Evolutionary conservation across 1,140 invertebrate species (phyloP), one percentile per base, ranked within the genome.

Genomic region (Aphelenchoides fujianensis): DNA sequence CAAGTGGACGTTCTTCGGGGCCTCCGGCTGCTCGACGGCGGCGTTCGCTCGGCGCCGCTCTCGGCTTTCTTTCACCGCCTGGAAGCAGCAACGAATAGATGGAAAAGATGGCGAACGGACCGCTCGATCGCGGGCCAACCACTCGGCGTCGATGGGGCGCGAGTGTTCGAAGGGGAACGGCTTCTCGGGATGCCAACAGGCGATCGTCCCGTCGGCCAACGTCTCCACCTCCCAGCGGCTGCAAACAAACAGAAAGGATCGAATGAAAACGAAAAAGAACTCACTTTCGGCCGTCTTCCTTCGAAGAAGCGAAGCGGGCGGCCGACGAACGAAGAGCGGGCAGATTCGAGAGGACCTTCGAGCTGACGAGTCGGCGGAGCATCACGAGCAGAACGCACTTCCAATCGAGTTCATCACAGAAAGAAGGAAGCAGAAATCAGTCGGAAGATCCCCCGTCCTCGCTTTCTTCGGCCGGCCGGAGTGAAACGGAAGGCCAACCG

Each of bases 171-270:
- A 96, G 0, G 93, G 92, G 86, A 92, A 91, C 52, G 88, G 84
- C 81, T 87, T 82, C 76, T 92, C 89, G 37, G 91, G 91, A 86
- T 96, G 93, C 90, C 92, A 92, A 73, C 91, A 92, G 48, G 93
- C 89, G 71, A 92, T 88, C 62, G 90, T 92, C 7, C 74, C 74
- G 54, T 75, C 64, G 19, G 31, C 32, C 5, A 64, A 67, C 16
- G 57, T 48, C n/a, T 68, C 75, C 34, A 66, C 68, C 30, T 77
- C 68, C 54, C 74, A 78, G 19, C 61, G 19, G 30, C 31, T 73
- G 23, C n/a, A 48, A 48, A 23, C 41, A 48, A 48, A 16, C 41
- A 48, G 41, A n/a, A n/a, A n/a, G n/a, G n/a, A n/a, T n/a, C n/a
- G n/a, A n/a, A n/a, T n/a, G n/a, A n/a, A n/a, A n/a, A n/a, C n/a